Evolutionary conservation across 2,888 invertebrate genomes (phyloP).

Genomic region (Lasioglossum vierecki): DNA sequence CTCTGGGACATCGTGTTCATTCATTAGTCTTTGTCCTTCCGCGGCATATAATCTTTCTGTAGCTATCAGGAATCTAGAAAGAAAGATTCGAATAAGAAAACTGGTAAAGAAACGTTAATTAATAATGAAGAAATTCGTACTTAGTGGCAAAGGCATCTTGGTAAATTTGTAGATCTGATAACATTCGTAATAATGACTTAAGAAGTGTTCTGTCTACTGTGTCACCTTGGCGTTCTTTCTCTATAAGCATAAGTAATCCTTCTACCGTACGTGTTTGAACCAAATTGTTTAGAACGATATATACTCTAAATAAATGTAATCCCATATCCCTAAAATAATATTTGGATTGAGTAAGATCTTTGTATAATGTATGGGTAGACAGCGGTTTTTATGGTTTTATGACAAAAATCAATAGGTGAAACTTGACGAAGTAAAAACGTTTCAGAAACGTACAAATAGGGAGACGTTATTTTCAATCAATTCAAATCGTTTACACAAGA

Average conservation of each 20-base stretch:
- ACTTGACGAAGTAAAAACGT: no score
- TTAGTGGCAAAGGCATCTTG: constrained; percentile 95
- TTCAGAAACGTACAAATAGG: no score
- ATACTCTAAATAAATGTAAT: constrained; percentile 95
- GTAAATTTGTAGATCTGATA: constrained; percentile 98
- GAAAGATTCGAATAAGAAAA: constrained; percentile 11
- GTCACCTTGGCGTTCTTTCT: constrained; percentile 97
- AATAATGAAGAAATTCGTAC: constrained; percentile 78
- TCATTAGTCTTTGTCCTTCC: constrained; percentile 97
- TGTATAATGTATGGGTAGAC: background rate
- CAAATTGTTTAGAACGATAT: constrained; percentile 94
- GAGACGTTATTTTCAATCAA: no score
- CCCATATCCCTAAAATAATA: constrained; percentile 94
- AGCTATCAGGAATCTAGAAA: constrained; percentile 91
- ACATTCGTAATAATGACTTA: constrained; percentile 97
- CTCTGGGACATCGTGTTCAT: constrained; percentile 96
- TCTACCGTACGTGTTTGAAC: constrained; percentile 97
- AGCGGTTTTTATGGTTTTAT: no score
- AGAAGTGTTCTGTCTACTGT: constrained; percentile 96
- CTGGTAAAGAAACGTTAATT: background rate
- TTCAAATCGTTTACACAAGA: no score
- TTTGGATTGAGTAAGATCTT: background rate
- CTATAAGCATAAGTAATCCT: constrained; percentile 95
- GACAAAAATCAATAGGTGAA: no score
- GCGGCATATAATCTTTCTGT: constrained; percentile 97